Evolutionary conservation across 2,113 vertebrate genomes (phyloP).

Genomic region (Urocitellus parryii): DNA sequence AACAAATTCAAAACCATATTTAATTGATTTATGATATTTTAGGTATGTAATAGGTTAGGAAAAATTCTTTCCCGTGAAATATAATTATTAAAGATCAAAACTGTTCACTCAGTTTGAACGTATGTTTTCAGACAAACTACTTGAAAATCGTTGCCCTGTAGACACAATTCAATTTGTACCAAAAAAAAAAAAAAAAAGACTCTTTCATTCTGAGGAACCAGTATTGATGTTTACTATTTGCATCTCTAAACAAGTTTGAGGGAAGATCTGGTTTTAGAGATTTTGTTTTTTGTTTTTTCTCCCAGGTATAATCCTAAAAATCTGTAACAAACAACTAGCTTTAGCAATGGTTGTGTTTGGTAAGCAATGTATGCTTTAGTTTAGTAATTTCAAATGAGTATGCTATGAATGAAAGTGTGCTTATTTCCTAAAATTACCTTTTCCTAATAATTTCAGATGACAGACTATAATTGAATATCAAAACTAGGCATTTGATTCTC

Average conservation of each 20-base stretch:
- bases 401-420: slow-evolving; percentile 8
- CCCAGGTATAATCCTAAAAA: background rate
- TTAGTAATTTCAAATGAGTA: slow-evolving; percentile 43
- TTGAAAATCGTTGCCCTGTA: background rate
- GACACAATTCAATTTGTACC: background rate
- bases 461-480: background rate
- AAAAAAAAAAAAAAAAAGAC: background rate
- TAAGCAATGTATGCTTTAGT: slow-evolving; percentile 28
- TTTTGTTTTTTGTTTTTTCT: background rate
- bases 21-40: slow-evolving; percentile 11
- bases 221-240: background rate
- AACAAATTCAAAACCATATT: slow-evolving; percentile 40
- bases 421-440: slow-evolving; percentile 51
- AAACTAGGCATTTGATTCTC: slow-evolving; percentile 41
- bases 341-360: slow-evolving; percentile 36
- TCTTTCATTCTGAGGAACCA: slow-evolving; percentile 9
- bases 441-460: slow-evolving; percentile 31
- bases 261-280: background rate
- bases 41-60: slow-evolving; percentile 43
- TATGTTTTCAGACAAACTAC: background rate
- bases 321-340: slow-evolving; percentile 31
- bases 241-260: slow-evolving; percentile 31
- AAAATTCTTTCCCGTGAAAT: slow-evolving; percentile 58
- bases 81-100: slow-evolving; percentile 43
- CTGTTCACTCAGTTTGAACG: background rate